Evolutionary conservation across 2,888 invertebrate genomes (phyloP).

Genomic region (Apodemia duryi): DNA sequence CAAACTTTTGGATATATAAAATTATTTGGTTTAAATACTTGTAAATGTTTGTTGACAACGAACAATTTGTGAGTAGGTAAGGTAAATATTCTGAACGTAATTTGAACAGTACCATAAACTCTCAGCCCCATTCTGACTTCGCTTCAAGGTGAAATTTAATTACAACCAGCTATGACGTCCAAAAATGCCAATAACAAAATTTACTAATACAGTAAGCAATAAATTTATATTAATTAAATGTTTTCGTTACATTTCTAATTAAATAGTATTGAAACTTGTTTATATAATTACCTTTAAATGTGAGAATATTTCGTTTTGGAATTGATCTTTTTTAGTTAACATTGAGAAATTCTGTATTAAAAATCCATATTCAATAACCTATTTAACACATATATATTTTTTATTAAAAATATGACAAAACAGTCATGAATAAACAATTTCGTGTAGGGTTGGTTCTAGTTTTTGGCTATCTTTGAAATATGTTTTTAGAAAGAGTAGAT

Average conservation of each 20-base stretch:
- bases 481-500: neutral
- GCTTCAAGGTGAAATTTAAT: neutral
- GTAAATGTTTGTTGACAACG: neutral
- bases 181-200: slow-evolving; percentile 2
- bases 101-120: neutral
- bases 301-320: neutral
- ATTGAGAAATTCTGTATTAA: neutral
- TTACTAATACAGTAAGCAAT: neutral
- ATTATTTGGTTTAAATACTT: no score
- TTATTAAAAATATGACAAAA: neutral
- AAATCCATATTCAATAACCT: neutral
- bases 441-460: no score
- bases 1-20: no score
- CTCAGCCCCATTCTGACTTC: neutral
- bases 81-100: neutral
- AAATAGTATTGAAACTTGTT: neutral
- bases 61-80: neutral
- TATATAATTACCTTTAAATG: neutral
- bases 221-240: slow-evolving; percentile 5
- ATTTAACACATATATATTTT: neutral
- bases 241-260: neutral
- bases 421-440: no score
- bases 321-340: neutral
- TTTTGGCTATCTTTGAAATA: neutral
- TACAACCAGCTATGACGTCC: neutral